These are phyloP conservation scores for Borostomias antarcticus DNA, from an alignment of 2,797 vertebrate species.

Conservation along the genomic window DNA sequence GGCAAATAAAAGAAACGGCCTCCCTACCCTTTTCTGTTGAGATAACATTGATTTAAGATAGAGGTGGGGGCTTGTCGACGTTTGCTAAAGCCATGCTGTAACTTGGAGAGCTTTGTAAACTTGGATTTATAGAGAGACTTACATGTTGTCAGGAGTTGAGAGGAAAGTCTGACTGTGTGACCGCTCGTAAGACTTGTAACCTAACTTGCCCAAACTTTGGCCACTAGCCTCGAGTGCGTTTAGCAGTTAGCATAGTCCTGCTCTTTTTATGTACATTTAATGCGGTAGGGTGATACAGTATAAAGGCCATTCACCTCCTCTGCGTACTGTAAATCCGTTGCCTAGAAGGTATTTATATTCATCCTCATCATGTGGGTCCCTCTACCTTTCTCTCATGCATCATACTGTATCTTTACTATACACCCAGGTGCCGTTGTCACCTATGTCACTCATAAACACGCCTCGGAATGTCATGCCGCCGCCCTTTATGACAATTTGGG, in stretches of 20 bases:
- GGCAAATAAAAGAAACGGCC: constrained; percentile 56
- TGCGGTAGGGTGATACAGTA: too few species aligned
- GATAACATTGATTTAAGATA: constrained; percentile 70
- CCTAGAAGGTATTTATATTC: too few species aligned
- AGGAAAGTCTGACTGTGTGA: neutral
- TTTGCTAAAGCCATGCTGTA: constrained; percentile 24
- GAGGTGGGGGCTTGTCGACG: constrained; percentile 34
- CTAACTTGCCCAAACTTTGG: too few species aligned
- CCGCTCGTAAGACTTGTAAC: neutral
- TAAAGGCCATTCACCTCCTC: too few species aligned
- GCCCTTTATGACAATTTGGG: constrained; percentile 51
- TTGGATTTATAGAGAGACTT: neutral
- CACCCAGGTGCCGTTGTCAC: constrained; percentile 29
- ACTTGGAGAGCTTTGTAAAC: constrained; percentile 31
- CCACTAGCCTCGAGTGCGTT: too few species aligned
- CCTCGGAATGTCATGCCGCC: constrained; percentile 28
- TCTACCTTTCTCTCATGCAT: constrained; percentile 4
- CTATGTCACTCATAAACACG: constrained; percentile 45
- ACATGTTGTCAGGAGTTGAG: neutral
- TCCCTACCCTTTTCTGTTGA: constrained; percentile 42
- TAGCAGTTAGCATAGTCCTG: too few species aligned
- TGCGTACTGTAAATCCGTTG: too few species aligned
- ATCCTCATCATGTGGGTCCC: constrained; percentile 1
- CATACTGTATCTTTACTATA: constrained; percentile 25
- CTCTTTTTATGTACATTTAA: too few species aligned